Conservation (phyloP, 2,797 vertebrate genomes). For the Hoplostethus mediterraneus region DNA sequence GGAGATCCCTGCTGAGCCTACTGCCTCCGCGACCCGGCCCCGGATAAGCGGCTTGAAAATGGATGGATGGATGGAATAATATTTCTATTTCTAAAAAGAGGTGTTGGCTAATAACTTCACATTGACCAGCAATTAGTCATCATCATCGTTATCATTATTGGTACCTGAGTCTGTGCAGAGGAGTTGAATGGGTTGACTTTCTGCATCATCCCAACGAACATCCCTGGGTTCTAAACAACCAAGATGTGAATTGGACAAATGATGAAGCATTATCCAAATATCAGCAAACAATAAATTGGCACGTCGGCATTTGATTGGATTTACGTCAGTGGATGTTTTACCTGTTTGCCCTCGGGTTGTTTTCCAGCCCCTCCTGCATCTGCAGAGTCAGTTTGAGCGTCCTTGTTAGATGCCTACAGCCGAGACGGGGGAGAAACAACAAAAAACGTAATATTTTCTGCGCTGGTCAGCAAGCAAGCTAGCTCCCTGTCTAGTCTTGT, state of each 20-base stretch:
- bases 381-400: background rate
- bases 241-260: background rate
- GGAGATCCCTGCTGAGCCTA: no score
- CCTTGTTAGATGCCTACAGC: constrained; percentile 39
- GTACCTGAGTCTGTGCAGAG: constrained; percentile 64
- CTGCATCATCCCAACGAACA: constrained; percentile 65
- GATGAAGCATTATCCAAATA: background rate
- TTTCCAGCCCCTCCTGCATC: constrained; percentile 7
- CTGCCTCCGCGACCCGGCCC: no score
- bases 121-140: no score
- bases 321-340: constrained; percentile 2
- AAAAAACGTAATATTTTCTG: background rate
- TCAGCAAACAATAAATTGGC: background rate
- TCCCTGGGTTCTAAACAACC: constrained; percentile 50
- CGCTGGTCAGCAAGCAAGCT: no score
- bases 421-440: background rate
- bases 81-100: no score
- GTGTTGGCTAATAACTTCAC: no score
- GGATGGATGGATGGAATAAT: no score
- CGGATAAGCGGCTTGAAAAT: no score
- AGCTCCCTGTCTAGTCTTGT: no score
- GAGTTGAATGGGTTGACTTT: constrained; percentile 76
- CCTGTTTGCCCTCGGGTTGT: constrained; percentile 48
- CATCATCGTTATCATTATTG: fast-evolving
- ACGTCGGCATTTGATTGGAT: background rate